Evolutionary conservation across 2,113 vertebrate genomes (phyloP), one percentile per base, ranked within the genome.

Genomic region (Spilogale gracilis): DNA sequence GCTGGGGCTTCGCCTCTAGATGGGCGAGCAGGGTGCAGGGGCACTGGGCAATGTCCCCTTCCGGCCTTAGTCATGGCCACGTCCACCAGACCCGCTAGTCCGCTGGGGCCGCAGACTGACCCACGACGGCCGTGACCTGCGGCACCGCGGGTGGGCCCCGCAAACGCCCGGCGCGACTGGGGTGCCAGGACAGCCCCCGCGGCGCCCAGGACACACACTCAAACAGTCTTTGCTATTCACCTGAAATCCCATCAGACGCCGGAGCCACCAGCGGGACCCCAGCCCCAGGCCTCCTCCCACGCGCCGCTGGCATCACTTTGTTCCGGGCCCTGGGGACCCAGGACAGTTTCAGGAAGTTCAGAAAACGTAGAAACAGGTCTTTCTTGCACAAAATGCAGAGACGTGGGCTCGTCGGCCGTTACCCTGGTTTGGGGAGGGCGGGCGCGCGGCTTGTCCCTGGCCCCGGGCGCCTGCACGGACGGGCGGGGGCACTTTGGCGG

Each of bases 41-140:
- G 25, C n/a, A 2, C 2, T 1, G 79, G 23, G 58, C 56, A 32
- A 48, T 9, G 43, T 14, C 23, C 21, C 23, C 13, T 50, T 50
- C 74, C 3, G 4, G 32, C 48, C 4, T 48, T n/a, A 18, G 67
- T 20, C 48, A 20, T 4, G 20, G 5, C 11, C 11, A 27, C 12
- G 6, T 6, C 21, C 43, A 56, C 21, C 38, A 38, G 60, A 12
- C 48, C 38, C 8, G 8, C 5, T 9, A 27, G 30, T 5, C 58
- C 60, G 11, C 10, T 9, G 58, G 8, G 20, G 58, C 58, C 2
- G 58, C 58, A 21, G 58, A 23, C 58, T 9, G 58, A 60, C 58
- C 58, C 10, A 6, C n/a, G 52, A 32, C 10, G 4, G 1, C 1
- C 0, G 7, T 0, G 13, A 5, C 6, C 14, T 2, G 74, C 4